These are phyloP conservation scores for Eurystomus gularis DNA, from an alignment of 2,113 vertebrate genomes.

Conservation along the genomic window DNA sequence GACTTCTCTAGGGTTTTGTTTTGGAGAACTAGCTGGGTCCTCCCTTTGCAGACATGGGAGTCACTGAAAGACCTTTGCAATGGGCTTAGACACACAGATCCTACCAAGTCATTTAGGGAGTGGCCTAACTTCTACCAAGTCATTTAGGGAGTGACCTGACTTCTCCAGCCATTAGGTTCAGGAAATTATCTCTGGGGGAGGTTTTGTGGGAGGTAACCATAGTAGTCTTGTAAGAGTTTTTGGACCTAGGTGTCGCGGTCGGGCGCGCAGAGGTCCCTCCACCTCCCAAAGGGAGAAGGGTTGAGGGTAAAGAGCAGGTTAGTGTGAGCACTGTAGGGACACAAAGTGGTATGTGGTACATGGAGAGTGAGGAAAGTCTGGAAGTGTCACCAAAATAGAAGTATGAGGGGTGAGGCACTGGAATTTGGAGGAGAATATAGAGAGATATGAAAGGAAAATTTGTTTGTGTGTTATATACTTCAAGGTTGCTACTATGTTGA, in stretches of 20 bases:
- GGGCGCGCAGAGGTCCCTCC: too few relatives aligned
- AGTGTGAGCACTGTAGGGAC: background rate
- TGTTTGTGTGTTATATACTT: background rate
- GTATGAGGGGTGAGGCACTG: background rate
- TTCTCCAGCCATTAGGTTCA: background rate
- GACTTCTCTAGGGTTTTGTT: background rate
- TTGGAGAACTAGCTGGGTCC: background rate
- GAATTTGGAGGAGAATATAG: background rate
- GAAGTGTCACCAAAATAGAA: background rate
- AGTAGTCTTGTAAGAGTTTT: background rate
- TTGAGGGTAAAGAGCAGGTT: background rate
- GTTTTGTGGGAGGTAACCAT: background rate
- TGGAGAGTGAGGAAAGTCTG: background rate
- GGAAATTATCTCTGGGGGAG: background rate
- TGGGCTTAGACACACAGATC: background rate
- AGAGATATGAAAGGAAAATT: background rate
- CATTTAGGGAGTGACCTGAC: background rate
- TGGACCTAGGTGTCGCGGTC: too few relatives aligned
- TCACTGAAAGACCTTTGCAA: background rate
- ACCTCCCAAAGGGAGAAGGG: too few relatives aligned
- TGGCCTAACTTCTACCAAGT: background rate
- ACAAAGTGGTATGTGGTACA: background rate
- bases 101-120: background rate
- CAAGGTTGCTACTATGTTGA: background rate
- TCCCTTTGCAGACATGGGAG: background rate